phyloP scores from a whole-genome alignment of 2,888 invertebrate genomes.

The Cantharis rufa region DNA sequence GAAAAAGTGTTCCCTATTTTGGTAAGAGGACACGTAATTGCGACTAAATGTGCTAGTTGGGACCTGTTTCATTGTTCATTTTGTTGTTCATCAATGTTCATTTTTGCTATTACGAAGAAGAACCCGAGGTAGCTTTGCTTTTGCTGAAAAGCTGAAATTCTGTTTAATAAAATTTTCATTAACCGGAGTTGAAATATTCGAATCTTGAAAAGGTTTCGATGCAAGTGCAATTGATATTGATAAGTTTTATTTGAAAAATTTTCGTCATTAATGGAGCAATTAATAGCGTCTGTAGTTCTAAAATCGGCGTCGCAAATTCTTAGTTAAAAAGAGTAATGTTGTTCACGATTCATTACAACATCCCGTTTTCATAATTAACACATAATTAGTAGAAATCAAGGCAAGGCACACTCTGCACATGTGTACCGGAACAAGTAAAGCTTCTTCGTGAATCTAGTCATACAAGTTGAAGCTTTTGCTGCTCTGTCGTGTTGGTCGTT shows the following conservation, averaged over 20 bases:
- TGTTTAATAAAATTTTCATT: neutral
- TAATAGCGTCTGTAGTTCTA: neutral
- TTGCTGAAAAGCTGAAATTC: neutral
- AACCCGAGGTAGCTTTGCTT: too few relatives aligned
- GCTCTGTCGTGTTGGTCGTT: slow-evolving; percentile 10
- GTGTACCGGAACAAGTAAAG: slow-evolving; percentile 11
- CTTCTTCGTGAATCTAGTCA: neutral
- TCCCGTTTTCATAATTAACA: slow-evolving; percentile 50
- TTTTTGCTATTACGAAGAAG: too few relatives aligned
- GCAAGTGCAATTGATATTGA: neutral
- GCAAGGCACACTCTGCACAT: slow-evolving; percentile 31
- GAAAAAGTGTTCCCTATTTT: too few relatives aligned
- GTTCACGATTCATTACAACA: slow-evolving; percentile 46
- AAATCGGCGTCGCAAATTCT: slow-evolving; percentile 17
- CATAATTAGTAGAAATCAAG: slow-evolving; percentile 49
- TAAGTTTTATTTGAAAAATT: neutral
- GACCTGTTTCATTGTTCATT: too few relatives aligned
- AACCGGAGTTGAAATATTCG: too few relatives aligned
- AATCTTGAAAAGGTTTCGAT: too few relatives aligned
- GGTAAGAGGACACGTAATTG: too few relatives aligned
- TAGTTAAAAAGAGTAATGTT: slow-evolving; percentile 14
- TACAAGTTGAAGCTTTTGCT: slow-evolving; percentile 8
- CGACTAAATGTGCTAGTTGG: too few relatives aligned
- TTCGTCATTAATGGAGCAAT: neutral
- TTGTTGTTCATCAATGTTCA: too few relatives aligned